Conservation (phyloP, 2,797 vertebrate genomes). For the Buphagus erythrorhynchus region DNA sequence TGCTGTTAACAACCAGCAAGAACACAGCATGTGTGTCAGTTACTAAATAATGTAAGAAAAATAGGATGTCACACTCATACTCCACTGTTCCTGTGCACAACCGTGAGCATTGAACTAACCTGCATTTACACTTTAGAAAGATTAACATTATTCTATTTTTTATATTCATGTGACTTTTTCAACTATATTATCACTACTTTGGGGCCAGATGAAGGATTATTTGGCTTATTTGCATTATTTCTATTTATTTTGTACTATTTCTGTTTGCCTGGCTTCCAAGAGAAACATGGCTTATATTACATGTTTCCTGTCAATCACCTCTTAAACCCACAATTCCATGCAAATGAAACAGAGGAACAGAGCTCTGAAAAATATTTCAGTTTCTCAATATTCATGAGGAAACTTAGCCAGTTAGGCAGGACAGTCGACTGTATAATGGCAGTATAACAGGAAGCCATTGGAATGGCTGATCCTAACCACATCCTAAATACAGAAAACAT, state of each 20-base stretch:
- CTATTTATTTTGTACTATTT: background rate
- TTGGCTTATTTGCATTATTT: background rate
- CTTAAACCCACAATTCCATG: background rate
- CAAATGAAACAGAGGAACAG: background rate
- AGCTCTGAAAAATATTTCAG: background rate
- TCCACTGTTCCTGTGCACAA: background rate
- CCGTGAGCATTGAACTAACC: background rate
- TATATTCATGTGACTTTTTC: background rate
- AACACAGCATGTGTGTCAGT: slow-evolving; percentile 43
- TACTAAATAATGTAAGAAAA: slow-evolving; percentile 44
- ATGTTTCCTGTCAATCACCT: background rate
- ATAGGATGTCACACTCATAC: background rate
- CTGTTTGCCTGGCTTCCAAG: background rate
- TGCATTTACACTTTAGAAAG: background rate
- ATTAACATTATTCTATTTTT: background rate
- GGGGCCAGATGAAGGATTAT: background rate
- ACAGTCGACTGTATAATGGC: background rate
- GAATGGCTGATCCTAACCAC: background rate
- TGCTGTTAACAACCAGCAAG: slow-evolving; percentile 57
- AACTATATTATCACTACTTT: background rate
- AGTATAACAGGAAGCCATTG: background rate
- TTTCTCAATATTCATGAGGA: background rate
- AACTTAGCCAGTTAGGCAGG: background rate
- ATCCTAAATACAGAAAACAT: background rate
- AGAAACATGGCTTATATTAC: background rate